Conservation (phyloP, 37 sponge, comb jelly and placozoan species). For the Cladorhizidae sp. region DNA sequence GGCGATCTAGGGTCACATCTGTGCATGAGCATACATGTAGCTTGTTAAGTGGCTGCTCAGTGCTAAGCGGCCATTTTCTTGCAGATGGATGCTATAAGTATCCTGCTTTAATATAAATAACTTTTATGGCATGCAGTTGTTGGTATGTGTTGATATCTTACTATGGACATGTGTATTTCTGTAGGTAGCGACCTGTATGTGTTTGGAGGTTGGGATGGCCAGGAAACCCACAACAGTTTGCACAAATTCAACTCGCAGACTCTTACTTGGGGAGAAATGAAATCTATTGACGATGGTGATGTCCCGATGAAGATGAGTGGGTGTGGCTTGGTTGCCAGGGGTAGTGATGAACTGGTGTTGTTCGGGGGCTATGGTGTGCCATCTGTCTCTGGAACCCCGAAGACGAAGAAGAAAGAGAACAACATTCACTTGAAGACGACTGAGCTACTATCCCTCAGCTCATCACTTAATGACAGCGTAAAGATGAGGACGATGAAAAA, state of each 20-base stretch:
- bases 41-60: too few species aligned
- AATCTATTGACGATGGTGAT: not conserved
- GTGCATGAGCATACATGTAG: too few species aligned
- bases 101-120: too few species aligned
- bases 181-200: conserved; percentile 18
- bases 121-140: too few species aligned
- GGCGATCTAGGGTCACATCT: too few species aligned
- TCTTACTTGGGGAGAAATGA: conserved; percentile 28
- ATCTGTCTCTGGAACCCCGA: not conserved
- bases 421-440: not conserved
- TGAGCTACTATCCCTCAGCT: not conserved
- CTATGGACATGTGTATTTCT: not conserved
- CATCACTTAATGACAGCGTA: not conserved
- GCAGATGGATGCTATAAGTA: too few species aligned
- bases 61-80: too few species aligned
- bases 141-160: not conserved
- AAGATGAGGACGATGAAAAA: too few species aligned
- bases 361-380: conserved; percentile 59
- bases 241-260: conserved; percentile 30
- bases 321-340: conserved; percentile 55
- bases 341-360: conserved; percentile 35
- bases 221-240: conserved; percentile 32
- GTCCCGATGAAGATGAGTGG: conserved; percentile 58
- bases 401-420: not conserved
- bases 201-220: conserved; percentile 60